phyloP scores from a whole-genome alignment of 2,113 vertebrate genomes.

The Zosterops borbonicus region DNA sequence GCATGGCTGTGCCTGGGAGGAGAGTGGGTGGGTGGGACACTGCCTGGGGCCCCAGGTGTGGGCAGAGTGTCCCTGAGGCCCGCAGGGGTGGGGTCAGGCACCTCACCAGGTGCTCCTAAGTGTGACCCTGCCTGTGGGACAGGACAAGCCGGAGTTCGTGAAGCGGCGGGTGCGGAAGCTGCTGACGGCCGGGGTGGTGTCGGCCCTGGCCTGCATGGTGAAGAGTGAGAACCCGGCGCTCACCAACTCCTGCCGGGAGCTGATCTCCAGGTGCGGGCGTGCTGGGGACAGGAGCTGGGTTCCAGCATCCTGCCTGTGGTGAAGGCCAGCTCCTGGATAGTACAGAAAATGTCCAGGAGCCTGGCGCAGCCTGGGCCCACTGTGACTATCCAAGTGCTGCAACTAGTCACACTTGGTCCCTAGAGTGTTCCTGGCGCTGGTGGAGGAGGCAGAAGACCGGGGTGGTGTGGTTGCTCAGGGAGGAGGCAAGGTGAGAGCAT shows the following conservation, averaged over 20 bases:
- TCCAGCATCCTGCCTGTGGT: not conserved
- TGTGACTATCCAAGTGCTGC: not conserved
- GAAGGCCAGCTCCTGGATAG: not conserved
- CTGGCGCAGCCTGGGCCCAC: accelerated
- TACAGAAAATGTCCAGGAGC: not conserved
- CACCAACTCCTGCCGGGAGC: constrained; percentile 87
- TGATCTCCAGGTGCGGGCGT: constrained; percentile 84
- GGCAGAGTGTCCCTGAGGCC: not conserved
- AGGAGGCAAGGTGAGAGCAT: constrained; percentile 89
- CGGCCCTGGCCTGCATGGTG: constrained; percentile 91
- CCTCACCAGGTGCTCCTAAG: accelerated
- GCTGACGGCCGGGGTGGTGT: constrained; percentile 87
- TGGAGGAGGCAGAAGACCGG: constrained; percentile 88
- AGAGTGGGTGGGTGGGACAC: accelerated
- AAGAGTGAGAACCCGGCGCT: constrained; percentile 89
- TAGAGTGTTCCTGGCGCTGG: constrained; percentile 93
- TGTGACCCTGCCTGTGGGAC: not conserved
- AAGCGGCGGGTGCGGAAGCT: constrained; percentile 86
- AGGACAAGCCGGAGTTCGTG: constrained; percentile 88
- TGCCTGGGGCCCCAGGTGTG: accelerated
- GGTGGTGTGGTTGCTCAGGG: constrained; percentile 93
- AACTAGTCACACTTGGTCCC: not conserved
- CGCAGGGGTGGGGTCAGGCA: accelerated
- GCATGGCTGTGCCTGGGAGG: accelerated
- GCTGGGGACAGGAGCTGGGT: accelerated